phyloP scores from a whole-genome alignment of 2,113 vertebrate species.

The Origma solitaria region DNA sequence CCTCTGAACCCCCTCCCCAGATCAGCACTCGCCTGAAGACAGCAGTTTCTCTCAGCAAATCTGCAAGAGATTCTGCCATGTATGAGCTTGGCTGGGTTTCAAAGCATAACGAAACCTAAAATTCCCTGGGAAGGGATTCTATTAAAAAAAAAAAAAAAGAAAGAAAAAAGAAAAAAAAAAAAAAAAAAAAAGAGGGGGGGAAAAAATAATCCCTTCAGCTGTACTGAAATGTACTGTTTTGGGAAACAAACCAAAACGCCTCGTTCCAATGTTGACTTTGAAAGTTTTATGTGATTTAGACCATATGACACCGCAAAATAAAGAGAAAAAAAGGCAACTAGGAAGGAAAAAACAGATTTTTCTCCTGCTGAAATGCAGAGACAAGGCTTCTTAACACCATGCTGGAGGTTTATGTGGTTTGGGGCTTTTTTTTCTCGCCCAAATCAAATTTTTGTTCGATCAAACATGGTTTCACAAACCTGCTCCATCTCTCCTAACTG shows the following conservation, averaged over 20 bases:
- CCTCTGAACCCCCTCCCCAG: not conserved
- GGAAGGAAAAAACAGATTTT: not conserved
- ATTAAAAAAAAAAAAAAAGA: not conserved
- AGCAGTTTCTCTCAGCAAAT: not conserved
- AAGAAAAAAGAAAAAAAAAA: not conserved
- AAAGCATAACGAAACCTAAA: conserved; percentile 18
- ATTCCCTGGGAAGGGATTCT: conserved; percentile 35
- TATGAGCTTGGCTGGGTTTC: not conserved
- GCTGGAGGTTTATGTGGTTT: not conserved
- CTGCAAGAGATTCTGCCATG: not conserved
- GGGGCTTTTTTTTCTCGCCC: not conserved
- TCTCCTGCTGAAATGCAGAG: not conserved
- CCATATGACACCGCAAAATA: conserved; percentile 52
- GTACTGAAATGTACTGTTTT: conserved; percentile 38
- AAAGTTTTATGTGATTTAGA: conserved; percentile 59
- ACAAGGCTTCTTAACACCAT: conserved; percentile 14
- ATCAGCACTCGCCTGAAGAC: not conserved
- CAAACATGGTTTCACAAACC: not conserved
- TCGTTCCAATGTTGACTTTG: conserved; percentile 39
- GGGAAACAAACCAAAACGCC: conserved; percentile 52
- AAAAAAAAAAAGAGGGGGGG: accelerated
- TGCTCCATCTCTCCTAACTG: not conserved
- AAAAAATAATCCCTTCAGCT: not conserved
- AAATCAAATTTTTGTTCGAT: not conserved
- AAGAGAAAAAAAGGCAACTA: not conserved